These are phyloP conservation scores for Macrochelys suwanniensis DNA, from an alignment of 2,797 vertebrate genomes.

Conservation along the genomic window DNA sequence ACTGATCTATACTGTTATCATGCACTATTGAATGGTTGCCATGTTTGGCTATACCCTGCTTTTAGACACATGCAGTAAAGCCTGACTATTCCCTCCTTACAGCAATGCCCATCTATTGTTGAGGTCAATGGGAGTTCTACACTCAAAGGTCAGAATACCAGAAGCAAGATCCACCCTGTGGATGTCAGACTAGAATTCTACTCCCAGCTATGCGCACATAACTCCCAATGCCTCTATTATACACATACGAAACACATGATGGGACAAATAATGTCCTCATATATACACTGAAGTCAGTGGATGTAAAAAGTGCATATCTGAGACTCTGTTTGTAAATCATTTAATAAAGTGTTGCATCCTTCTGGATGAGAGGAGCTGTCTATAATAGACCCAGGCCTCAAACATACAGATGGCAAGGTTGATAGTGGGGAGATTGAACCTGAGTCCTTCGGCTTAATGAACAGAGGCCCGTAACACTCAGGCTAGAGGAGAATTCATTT, in stretches of 20 bases:
- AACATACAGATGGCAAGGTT: background rate
- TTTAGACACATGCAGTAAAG: background rate
- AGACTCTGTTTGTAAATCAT: background rate
- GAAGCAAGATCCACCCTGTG: background rate
- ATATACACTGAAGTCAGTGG: slow-evolving; percentile 32
- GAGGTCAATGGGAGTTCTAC: slow-evolving; percentile 42
- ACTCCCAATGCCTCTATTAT: background rate
- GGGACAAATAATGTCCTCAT: slow-evolving; percentile 17
- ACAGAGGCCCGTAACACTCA: accelerated
- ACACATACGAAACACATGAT: accelerated
- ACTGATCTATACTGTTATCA: background rate
- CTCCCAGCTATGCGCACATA: background rate
- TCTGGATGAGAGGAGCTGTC: background rate
- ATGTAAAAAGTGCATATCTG: background rate
- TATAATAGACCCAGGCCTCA: background rate
- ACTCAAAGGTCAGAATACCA: background rate
- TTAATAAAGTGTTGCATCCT: accelerated
- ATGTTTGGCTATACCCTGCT: background rate
- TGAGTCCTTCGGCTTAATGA: accelerated
- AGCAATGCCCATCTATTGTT: slow-evolving; percentile 17
- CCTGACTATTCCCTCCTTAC: slow-evolving; percentile 10
- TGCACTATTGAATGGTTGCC: background rate
- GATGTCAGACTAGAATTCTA: background rate
- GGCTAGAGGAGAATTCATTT: background rate
- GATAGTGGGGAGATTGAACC: background rate